Percentiles rank a stretch among this genome's conserved stretches.
Conservation (phyloP, 1,140 invertebrate genomes). For the Araneus ventricosus region DNA sequence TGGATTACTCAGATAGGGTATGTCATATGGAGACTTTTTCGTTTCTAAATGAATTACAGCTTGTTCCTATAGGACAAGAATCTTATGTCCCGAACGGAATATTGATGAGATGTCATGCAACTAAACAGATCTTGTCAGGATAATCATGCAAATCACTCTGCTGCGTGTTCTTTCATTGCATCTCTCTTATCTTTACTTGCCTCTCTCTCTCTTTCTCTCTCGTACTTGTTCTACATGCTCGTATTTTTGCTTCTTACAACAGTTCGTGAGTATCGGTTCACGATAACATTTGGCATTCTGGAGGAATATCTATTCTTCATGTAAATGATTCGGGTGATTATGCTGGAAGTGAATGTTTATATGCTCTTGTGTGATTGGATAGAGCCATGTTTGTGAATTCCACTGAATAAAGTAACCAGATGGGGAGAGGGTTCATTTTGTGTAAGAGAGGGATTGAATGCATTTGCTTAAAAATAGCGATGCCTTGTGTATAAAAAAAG, state of each 20-base stretch:
- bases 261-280: not conserved
- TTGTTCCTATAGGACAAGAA: not conserved
- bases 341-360: not conserved
- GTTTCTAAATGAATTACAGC: constrained; percentile 13
- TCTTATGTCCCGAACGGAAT: not conserved
- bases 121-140: not conserved
- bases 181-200: too few species aligned
- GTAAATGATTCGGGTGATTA: not conserved
- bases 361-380: too few species aligned
- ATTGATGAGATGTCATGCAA: constrained; percentile 11
- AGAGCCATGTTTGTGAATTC: too few species aligned
- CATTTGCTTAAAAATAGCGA: too few species aligned
- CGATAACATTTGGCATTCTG: not conserved
- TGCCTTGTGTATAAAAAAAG: too few species aligned
- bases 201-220: not conserved
- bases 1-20: not conserved
- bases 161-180: not conserved
- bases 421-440: too few species aligned
- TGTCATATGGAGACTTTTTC: not conserved
- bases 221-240: not conserved
- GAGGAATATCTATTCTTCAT: not conserved
- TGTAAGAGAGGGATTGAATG: too few species aligned
- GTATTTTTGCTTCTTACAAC: not conserved
- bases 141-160: constrained; percentile 20
- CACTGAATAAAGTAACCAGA: too few species aligned